Base-by-base conservation (phyloP, 30 jellyfish, hydroid and myxozoan genomes). In the Cassiopea xamachana region DNA sequence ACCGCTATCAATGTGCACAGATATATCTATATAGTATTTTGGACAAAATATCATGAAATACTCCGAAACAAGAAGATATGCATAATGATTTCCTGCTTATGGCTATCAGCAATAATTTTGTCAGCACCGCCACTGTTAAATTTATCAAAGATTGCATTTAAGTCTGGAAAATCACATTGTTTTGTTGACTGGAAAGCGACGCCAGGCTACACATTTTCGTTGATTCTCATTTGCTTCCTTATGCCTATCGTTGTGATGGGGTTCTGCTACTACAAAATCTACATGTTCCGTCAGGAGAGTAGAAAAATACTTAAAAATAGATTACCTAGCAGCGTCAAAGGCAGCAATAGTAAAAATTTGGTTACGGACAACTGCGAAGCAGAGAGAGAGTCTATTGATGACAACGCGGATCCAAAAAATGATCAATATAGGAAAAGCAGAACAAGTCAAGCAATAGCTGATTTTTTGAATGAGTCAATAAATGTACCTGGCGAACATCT, bases 1-100 rank as follows among this genome's bases (percentile, higher is more conserved):
- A 86, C 93, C 1, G 93, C 88, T 48, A 86, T 86, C 16, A 86
- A 77, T 27, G 64, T 86, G 87, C 85, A 86, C 46, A 85, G 93
- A 17, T 86, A 55, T 64, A 46, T 86, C 45, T 73, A 71, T 80
- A 39, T 86, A 12, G 80, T 86, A 4, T 85, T 73, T 46, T 86
- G 93, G 93, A 68, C 73, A 14, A 44, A 60, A 27, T 86, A 86
- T 47, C 64, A 75, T 82, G 88, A 86, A 7, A 71, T 71, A 14
- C 58, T 77, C 75, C 47, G 73, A 13, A 60, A 18, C 17, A 60
- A 64, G 27, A 78, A 69, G 45, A 86, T 77, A 18, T 10, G 15
- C 69, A 8, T 75, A 16, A 27, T n/a, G 15, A 69, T 86, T 7
- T 7, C 51, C 9, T 14, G 58, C 70, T 18, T 86, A 47, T 86